Evolutionary conservation across 2,888 invertebrate genomes (phyloP), one percentile per base, ranked within the genome.

Genomic region (Drosophila neoperkinsi): DNA sequence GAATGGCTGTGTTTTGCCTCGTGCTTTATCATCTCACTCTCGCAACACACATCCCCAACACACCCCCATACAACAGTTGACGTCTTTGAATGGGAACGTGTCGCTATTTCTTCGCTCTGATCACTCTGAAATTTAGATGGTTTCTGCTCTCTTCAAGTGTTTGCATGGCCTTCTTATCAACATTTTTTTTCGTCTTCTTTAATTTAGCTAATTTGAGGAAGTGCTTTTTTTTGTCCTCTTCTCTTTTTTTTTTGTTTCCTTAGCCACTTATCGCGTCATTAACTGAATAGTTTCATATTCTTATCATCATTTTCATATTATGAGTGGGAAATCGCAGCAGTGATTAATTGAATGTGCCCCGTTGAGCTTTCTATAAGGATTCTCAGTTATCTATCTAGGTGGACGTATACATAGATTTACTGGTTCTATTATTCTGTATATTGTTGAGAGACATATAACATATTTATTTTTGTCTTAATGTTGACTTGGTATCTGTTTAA

Each of bases 151-250:
- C 30, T 25, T 46, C 38, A 52, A 30, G 28, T 61, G 18, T 60
- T 25, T 52, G 25, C 41, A 50, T 18, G 33, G 41, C 56, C 41
- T 58, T 66, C 67, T 84, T 84, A 84, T 89, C 84, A 69, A 43
- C 30, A 51, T 68, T 71, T 68, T 59, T 59, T 69, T 61, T 53
- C 74, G 4, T 49, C 16, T 18, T n/a, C 10, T 50, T n/a, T 30
- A 7, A 79, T 77, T 81, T 84, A 70, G 73, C 61, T 87, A 89
- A 85, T 87, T 79, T 74, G 59, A 79, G 84, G 84, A 85, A 85
- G 88, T 89, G 59, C 60, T 56, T 49, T 33, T 43, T 28, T 34
- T 49, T 49, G 30, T 51, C 30, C 6, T 18, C 62, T 51, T n/a
- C 11, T 33, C 10, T 30, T 28, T 31, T 49, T 49, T 11, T 33